These are phyloP conservation scores for Sciaenops ocellatus DNA, from an alignment of 2,797 vertebrate species.

Conservation along the genomic window DNA sequence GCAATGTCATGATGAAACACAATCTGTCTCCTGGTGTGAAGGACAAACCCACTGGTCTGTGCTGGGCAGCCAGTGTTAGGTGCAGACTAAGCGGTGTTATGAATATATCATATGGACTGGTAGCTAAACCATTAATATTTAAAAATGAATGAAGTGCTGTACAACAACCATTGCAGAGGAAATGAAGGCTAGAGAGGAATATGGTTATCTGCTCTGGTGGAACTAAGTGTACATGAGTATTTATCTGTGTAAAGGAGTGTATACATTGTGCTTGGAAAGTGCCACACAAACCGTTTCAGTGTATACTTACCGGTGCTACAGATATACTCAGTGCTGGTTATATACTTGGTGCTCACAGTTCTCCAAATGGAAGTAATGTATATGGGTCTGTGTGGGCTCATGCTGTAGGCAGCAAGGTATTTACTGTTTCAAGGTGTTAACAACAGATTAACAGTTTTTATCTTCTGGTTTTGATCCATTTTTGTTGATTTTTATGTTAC, in stretches of 20 bases:
- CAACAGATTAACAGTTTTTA: neutral
- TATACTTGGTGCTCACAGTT: neutral
- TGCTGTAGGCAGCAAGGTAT: neutral
- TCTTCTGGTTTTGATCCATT: neutral
- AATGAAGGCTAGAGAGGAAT: slow-evolving; percentile 38
- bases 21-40: slow-evolving; percentile 66
- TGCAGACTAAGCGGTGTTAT: slow-evolving; percentile 57
- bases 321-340: slow-evolving; percentile 2
- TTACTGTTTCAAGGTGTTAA: neutral
- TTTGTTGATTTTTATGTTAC: neutral
- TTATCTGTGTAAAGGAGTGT: slow-evolving; percentile 40
- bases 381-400: neutral
- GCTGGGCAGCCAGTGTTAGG: slow-evolving; percentile 46
- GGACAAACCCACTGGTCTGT: slow-evolving; percentile 61
- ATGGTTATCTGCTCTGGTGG: slow-evolving; percentile 42
- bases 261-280: slow-evolving; percentile 32
- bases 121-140: slow-evolving; percentile 60
- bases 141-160: slow-evolving; percentile 69
- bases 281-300: slow-evolving; percentile 27
- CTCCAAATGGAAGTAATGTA: neutral
- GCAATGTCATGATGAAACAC: slow-evolving; percentile 73
- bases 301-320: slow-evolving; percentile 5
- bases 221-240: slow-evolving; percentile 48
- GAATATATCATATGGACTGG: slow-evolving; percentile 67
- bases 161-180: slow-evolving; percentile 47